Percentiles rank a stretch among this genome's conserved stretches.
These are phyloP conservation scores for Riparia riparia DNA, from an alignment of 2,113 vertebrate species.

Conservation along the genomic window DNA sequence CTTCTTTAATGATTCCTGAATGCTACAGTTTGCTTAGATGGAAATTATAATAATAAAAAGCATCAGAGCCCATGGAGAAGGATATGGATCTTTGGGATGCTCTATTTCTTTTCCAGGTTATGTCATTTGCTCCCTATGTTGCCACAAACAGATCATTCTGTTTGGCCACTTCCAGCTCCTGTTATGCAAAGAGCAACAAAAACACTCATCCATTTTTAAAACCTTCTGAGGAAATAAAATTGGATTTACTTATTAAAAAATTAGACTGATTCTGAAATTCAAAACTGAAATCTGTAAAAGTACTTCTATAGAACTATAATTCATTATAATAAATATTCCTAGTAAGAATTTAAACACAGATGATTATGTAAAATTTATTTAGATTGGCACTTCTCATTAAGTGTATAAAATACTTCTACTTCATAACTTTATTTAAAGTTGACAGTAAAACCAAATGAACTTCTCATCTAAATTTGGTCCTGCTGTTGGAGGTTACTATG, in stretches of 20 bases:
- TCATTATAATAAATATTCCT: background rate
- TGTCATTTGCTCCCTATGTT: background rate
- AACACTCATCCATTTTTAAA: background rate
- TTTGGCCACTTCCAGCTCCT: background rate
- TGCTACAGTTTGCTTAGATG: background rate
- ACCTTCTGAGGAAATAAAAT: background rate
- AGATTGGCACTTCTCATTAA: background rate
- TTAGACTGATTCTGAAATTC: background rate
- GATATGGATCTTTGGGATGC: background rate
- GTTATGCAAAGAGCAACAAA: background rate
- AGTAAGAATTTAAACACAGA: background rate
- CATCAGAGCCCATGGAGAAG: background rate
- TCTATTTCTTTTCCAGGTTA: conserved; percentile 42
- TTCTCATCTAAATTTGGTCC: background rate
- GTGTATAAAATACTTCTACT: background rate
- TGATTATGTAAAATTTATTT: background rate
- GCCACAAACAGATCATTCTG: background rate
- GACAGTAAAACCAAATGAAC: background rate
- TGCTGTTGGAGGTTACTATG: background rate
- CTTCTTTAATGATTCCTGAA: background rate
- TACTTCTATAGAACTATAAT: background rate
- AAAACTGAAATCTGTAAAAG: background rate
- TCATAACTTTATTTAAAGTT: background rate
- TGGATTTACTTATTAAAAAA: background rate
- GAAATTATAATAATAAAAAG: background rate